Percentiles rank a stretch among this genome's conserved stretches.
phyloP scores from a whole-genome alignment of 2,888 invertebrate species.

The Nomada hirtipes region DNA sequence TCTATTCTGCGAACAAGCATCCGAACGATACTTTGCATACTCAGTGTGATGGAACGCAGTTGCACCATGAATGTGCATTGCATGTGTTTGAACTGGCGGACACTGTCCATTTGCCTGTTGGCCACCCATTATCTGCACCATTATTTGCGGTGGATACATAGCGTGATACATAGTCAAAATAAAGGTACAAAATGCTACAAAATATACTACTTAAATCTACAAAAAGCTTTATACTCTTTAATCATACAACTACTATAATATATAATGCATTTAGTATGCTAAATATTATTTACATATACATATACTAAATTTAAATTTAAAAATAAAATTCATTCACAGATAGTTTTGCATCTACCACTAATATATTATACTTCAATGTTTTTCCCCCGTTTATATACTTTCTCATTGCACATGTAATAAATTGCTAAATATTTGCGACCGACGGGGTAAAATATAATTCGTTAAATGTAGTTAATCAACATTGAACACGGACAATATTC shows the following conservation, averaged over 20 bases:
- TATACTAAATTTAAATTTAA: constrained; percentile 5
- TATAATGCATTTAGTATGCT: constrained; percentile 1
- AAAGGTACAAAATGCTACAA: constrained; percentile 54
- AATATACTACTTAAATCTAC: constrained; percentile 38
- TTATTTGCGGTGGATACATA: constrained; percentile 79
- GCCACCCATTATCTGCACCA: constrained; percentile 80
- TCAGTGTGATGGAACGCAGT: constrained; percentile 75
- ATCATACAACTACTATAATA: neutral
- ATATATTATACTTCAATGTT: constrained; percentile 8
- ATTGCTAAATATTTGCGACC: neutral
- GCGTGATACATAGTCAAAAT: constrained; percentile 81
- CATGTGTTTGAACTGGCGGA: constrained; percentile 72
- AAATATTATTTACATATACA: constrained; percentile 36
- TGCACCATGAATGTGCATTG: constrained; percentile 73
- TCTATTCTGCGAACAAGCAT: constrained; percentile 74
- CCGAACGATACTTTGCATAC: constrained; percentile 72
- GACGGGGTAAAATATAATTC: constrained; percentile 34
- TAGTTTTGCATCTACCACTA: constrained; percentile 17
- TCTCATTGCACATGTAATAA: neutral
- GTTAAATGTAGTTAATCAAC: neutral
- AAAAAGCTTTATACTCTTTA: constrained; percentile 13
- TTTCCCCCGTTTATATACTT: neutral
- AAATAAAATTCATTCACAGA: constrained; percentile 45
- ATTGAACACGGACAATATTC: neutral
- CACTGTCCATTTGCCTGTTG: constrained; percentile 79